phyloP scores from a whole-genome alignment of 2,888 invertebrate species.

The Meiosimyza platycephala region DNA sequence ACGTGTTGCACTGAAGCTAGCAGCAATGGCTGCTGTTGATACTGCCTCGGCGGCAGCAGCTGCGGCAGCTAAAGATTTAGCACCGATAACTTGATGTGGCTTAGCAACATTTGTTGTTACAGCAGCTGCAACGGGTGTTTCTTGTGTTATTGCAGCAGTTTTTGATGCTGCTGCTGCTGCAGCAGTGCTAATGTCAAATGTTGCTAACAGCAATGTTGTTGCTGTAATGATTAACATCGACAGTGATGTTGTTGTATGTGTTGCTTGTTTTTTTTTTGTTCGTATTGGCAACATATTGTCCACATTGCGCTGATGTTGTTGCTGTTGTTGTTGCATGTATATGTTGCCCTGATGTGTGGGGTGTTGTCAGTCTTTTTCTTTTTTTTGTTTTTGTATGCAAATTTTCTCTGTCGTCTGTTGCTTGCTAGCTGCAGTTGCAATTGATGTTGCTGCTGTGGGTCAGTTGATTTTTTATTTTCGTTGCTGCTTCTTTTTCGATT shows the following conservation, averaged over 20 bases:
- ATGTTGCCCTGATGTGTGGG: too few species aligned
- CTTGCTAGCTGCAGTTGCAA: neutral
- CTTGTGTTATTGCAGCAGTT: constrained; percentile 14
- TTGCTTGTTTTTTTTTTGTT: constrained; percentile 3
- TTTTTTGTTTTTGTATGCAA: neutral
- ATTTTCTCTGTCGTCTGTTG: constrained; percentile 2
- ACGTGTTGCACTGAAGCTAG: neutral
- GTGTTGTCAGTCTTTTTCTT: neutral
- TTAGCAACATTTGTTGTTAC: constrained; percentile 34
- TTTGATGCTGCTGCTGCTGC: neutral
- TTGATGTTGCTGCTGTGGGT: constrained; percentile 14
- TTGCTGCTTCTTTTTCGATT: neutral
- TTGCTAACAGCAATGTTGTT: constrained; percentile 37
- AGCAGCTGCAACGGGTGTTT: constrained; percentile 4
- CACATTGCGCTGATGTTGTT: constrained; percentile 40
- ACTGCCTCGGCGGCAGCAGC: constrained; percentile 11
- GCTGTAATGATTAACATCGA: constrained; percentile 44
- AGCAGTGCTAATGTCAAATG: constrained; percentile 24
- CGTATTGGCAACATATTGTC: constrained; percentile 53
- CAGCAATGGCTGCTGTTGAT: too few species aligned
- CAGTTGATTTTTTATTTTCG: constrained; percentile 9
- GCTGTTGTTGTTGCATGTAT: neutral
- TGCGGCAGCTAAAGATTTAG: constrained; percentile 51
- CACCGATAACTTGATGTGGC: constrained; percentile 47
- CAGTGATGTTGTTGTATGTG: constrained; percentile 26